Conservation (phyloP, 2,113 vertebrate genomes). For the Lepus timidus region DNA sequence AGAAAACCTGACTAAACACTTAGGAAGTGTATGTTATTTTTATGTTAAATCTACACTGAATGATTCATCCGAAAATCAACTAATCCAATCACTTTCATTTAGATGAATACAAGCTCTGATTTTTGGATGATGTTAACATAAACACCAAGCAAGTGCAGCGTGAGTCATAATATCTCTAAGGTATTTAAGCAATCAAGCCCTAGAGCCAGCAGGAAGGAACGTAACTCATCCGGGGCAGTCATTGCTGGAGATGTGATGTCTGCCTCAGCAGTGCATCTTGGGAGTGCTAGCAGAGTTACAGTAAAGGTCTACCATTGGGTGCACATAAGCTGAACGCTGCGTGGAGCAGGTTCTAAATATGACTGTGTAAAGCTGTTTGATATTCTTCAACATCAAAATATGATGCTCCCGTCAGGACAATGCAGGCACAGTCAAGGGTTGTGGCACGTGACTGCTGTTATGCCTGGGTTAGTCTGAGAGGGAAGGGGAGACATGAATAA, state of each 20-base stretch:
- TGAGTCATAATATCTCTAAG: slow-evolving; percentile 72
- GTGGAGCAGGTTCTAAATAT: not conserved
- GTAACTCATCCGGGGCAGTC: slow-evolving; percentile 44
- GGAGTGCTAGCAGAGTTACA: not conserved
- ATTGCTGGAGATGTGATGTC: slow-evolving; percentile 40
- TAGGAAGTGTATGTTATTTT: slow-evolving; percentile 70
- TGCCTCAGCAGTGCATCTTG: slow-evolving; percentile 6
- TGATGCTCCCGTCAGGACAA: fast-evolving
- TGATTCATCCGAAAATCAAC: slow-evolving; percentile 69
- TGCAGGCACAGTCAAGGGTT: fast-evolving
- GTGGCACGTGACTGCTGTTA: not conserved
- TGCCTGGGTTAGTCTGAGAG: not conserved
- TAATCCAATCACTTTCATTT: slow-evolving; percentile 71
- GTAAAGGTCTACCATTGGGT: not conserved
- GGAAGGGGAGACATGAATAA: not conserved
- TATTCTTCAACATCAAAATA: too few relatives aligned
- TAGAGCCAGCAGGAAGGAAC: slow-evolving; percentile 65
- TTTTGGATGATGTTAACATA: slow-evolving; percentile 69
- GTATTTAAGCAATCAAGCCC: slow-evolving; percentile 71
- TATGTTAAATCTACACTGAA: slow-evolving; percentile 47
- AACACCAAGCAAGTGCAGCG: slow-evolving; percentile 55
- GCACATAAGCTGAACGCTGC: not conserved
- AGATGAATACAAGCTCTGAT: slow-evolving; percentile 74
- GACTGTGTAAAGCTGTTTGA: not conserved
- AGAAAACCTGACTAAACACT: not conserved